Evolutionary conservation across 2,888 invertebrate genomes (phyloP), one percentile per base, ranked within the genome.

Genomic region (Cheilosia impressa): DNA sequence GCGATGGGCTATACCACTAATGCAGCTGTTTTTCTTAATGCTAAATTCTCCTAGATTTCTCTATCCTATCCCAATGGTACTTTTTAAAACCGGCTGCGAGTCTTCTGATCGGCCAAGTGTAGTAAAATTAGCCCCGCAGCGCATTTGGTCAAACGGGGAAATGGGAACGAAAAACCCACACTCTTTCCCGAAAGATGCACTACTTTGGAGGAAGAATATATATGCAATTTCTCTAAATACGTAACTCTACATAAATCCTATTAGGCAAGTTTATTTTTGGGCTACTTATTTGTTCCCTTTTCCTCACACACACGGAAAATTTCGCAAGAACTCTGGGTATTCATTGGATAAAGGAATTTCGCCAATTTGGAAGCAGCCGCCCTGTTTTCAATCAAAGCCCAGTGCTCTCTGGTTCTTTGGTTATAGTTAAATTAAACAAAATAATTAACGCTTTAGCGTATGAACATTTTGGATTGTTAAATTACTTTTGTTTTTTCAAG

Each of bases 251-350:
- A 43, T 38, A 34, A 31, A 53, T 60, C 65, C 55, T 58, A 58
- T 68, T 31, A 55, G 31, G n/a, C 55, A 80, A 43, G 19, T 65
- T 69, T 84, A 84, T 84, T 84, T 80, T 80, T 80, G 80, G 60
- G 43, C 47, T 55, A 80, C 58, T 63, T 52, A 60, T 43, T 53
- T 73, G 27, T 65, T 69, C 69, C 84, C 73, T 75, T 84, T 73
- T 69, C 31, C 45, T 68, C 27, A 4, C 63, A 69, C 41, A 65
- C 47, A 71, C 34, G 62, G 62, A 69, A 63, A 55, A 73, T 52
- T 68, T 79, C 43, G 57, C 72, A 84, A 75, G 19, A 75, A 75
- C 47, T 75, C 38, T 41, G 47, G 13, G 13, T 13, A 38, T 38
- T 10, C 43, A 45, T 10, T 31, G 57, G 53, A 66, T 31, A 52